Percentiles rank a stretch among this genome's conserved stretches.
phyloP scores from a whole-genome alignment of 2,888 invertebrate genomes.

The Scrobipalpa costella region DNA sequence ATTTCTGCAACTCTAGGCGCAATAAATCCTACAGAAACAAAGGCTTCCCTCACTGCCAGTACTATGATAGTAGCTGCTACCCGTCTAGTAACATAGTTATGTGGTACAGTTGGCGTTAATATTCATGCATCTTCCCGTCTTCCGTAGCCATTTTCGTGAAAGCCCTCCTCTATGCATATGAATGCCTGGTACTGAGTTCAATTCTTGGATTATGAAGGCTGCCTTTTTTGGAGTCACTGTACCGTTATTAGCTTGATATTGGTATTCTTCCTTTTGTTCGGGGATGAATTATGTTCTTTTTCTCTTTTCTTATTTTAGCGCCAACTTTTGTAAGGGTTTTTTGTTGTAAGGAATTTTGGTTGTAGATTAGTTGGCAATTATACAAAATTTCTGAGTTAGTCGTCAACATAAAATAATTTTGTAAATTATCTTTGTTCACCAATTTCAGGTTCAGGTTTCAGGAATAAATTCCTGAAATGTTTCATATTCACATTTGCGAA shows the following conservation, averaged over 20 bases:
- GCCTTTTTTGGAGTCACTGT: slow-evolving; percentile 43
- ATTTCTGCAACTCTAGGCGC: no score
- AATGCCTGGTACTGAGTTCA: slow-evolving; percentile 68
- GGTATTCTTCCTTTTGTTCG: slow-evolving; percentile 1
- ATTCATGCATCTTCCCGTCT: slow-evolving; percentile 78
- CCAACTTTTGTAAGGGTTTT: background rate
- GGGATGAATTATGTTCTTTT: slow-evolving; percentile 7
- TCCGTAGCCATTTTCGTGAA: slow-evolving; percentile 77
- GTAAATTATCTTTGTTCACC: background rate
- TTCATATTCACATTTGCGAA: background rate
- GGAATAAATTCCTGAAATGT: background rate
- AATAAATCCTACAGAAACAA: background rate
- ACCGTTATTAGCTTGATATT: slow-evolving; percentile 2
- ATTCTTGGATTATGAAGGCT: slow-evolving; percentile 67
- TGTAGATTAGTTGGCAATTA: no score
- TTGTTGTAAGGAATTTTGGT: background rate
- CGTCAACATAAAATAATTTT: no score
- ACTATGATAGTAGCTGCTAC: slow-evolving; percentile 49
- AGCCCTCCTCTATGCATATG: slow-evolving; percentile 76
- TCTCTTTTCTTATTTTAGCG: background rate
- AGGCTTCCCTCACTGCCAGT: slow-evolving; percentile 17
- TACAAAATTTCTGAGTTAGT: no score
- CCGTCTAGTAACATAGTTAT: slow-evolving; percentile 68
- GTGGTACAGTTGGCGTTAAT: slow-evolving; percentile 72
- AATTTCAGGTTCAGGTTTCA: background rate